Conservation (phyloP, 64 coral and sea anemone genomes). For the Porites lutea region DNA sequence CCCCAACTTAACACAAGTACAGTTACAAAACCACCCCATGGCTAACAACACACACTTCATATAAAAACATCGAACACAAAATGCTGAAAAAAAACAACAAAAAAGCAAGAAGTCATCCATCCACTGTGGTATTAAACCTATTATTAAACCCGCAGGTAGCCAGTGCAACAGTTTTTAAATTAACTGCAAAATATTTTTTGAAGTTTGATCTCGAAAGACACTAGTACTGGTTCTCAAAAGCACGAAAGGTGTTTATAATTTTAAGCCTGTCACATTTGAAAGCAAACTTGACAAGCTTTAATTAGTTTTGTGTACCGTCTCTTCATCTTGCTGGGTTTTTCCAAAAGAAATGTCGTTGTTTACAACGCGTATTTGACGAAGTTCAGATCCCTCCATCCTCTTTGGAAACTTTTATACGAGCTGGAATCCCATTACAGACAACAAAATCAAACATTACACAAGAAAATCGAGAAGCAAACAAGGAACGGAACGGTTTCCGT, state of each 20-base stretch:
- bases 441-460: neutral
- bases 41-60: no score
- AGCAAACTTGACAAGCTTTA: neutral
- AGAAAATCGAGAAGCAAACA: neutral
- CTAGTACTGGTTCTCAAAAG: no score
- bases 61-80: no score
- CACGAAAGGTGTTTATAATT: no score
- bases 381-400: slow-evolving; percentile 28
- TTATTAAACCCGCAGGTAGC: neutral
- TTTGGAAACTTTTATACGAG: neutral
- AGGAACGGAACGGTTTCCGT: neutral
- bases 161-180: neutral
- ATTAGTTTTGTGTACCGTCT: neutral
- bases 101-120: no score
- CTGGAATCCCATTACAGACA: neutral
- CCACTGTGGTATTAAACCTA: no score
- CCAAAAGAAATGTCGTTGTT: neutral
- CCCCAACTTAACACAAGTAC: no score
- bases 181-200: neutral
- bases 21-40: no score
- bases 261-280: no score
- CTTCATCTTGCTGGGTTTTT: neutral
- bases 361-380: slow-evolving; percentile 28
- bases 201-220: no score
- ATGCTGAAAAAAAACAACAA: no score